Evolutionary conservation across 2,113 vertebrate species (phyloP).

Genomic region (Danio rerio): GRCz12tu NC_133195.1:31315501-31316000

Average conservation of each 20-base stretch:
- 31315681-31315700: not conserved
- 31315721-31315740: no score
- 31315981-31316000: no score
- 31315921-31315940: no score
- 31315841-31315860: no score
- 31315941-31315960: no score
- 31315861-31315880: no score
- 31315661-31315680: not conserved
- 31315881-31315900: no score
- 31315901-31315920: no score
- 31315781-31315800: not conserved
- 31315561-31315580: not conserved
- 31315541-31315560: constrained; percentile 1
- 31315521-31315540: not conserved
- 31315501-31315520: constrained; percentile 5
- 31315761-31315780: no score
- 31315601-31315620: not conserved
- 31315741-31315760: not conserved
- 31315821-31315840: not conserved
- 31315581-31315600: not conserved
- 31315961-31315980: no score
- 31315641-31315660: not conserved
- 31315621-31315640: not conserved
- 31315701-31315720: not conserved
- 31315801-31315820: no score